Conservation (phyloP, 2,797 vertebrate species). For the Botia almorhae region DNA sequence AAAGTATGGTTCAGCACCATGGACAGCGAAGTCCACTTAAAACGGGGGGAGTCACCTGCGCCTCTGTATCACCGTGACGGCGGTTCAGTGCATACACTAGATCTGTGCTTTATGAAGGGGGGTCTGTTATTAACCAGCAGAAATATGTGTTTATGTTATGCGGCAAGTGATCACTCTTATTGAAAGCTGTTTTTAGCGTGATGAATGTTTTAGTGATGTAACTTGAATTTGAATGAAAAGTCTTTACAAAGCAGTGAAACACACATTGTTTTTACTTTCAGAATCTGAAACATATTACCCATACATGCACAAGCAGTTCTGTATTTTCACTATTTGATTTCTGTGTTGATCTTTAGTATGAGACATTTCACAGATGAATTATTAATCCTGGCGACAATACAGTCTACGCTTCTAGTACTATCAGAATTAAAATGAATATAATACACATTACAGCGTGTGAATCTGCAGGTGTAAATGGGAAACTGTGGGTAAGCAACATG, state of each 20-base stretch:
- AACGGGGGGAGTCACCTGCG: neutral
- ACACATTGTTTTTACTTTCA: neutral
- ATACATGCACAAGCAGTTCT: neutral
- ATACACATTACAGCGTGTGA: no score
- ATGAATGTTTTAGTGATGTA: neutral
- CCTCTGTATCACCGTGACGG: neutral
- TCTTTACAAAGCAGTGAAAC: neutral
- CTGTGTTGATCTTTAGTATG: neutral
- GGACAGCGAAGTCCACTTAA: slow-evolving; percentile 20
- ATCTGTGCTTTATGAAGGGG: neutral
- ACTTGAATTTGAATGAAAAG: neutral
- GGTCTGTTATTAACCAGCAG: neutral
- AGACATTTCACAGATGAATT: neutral
- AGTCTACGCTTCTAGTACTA: no score
- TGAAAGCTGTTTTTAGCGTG: no score
- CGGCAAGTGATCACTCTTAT: no score
- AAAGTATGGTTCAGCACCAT: slow-evolving; percentile 18
- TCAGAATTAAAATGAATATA: no score
- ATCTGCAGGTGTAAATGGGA: no score
- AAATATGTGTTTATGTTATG: neutral
- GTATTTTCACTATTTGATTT: neutral
- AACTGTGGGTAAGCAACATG: no score
- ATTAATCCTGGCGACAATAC: neutral
- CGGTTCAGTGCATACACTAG: neutral
- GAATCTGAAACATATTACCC: neutral